Evolutionary conservation across 2,113 vertebrate species (phyloP).

Genomic region (Saimiri boliviensis): DNA sequence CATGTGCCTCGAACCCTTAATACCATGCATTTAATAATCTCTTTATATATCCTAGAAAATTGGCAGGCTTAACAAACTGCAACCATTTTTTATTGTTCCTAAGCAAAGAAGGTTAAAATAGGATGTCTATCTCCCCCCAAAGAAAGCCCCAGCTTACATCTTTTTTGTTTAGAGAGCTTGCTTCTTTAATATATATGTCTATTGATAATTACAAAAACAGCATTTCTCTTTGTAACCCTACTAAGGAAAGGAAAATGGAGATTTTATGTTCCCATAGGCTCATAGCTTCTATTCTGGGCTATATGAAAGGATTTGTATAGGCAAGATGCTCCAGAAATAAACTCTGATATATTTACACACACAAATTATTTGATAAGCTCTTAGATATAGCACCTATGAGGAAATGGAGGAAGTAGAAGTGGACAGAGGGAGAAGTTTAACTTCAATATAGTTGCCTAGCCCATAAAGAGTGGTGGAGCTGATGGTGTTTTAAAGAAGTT

Average conservation of each 20-base stretch:
- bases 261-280: neutral
- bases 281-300: neutral
- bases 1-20: neutral
- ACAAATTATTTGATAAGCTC: neutral
- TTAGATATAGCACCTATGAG: neutral
- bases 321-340: neutral
- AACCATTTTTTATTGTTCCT: neutral
- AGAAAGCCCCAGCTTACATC: neutral
- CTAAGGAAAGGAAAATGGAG: neutral
- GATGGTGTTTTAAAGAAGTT: neutral
- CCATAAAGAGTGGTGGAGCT: neutral
- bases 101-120: neutral
- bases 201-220: neutral
- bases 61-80: neutral
- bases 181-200: neutral
- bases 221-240: neutral
- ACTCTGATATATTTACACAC: neutral
- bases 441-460: neutral
- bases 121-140: neutral
- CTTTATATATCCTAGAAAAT: neutral
- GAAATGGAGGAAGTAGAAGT: neutral
- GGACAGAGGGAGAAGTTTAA: neutral
- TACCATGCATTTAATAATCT: neutral
- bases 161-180: neutral
- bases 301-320: neutral